phyloP scores from a whole-genome alignment of 64 coral and sea anemone species.

The Trachythela sp. region DNA sequence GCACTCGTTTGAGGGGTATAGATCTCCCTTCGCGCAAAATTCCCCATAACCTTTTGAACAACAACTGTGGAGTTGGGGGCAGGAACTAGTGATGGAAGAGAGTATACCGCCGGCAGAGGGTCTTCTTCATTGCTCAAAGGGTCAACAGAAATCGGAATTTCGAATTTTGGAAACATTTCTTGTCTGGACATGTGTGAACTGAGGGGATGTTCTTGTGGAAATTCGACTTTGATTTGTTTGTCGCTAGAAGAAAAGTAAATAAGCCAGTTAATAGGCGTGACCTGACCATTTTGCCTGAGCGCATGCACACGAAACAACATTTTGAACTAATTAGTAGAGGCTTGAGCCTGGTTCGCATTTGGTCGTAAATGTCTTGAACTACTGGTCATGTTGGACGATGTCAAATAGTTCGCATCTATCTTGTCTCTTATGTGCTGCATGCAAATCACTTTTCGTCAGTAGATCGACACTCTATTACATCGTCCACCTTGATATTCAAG shows the following conservation, averaged over 20 bases:
- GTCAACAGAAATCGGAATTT: neutral
- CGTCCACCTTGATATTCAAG: too few species aligned
- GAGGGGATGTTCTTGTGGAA: conserved; percentile 75
- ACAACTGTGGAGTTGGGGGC: conserved; percentile 54
- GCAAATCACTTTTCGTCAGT: too few species aligned
- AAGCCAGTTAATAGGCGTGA: neutral
- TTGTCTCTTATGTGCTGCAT: too few species aligned
- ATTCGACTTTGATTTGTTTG: conserved; percentile 62
- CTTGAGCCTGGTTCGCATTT: too few species aligned
- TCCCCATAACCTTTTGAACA: conserved; percentile 89
- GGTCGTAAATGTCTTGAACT: too few species aligned
- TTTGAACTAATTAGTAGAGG: neutral
- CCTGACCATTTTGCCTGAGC: neutral
- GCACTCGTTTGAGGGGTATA: conserved; percentile 55
- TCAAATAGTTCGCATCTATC: too few species aligned
- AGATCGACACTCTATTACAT: too few species aligned
- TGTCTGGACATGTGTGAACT: conserved; percentile 91
- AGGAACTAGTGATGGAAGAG: neutral
- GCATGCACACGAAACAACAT: neutral
- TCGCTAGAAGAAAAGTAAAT: conserved; percentile 49
- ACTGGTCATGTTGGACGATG: too few species aligned
- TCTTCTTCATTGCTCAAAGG: neutral
- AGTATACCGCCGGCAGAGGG: neutral
- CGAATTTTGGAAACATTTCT: conserved; percentile 77
- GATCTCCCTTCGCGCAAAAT: conserved; percentile 87